These are phyloP conservation scores for Troglohyphantes excavatus DNA, from an alignment of 2,888 invertebrate genomes.

Conservation along the genomic window DNA sequence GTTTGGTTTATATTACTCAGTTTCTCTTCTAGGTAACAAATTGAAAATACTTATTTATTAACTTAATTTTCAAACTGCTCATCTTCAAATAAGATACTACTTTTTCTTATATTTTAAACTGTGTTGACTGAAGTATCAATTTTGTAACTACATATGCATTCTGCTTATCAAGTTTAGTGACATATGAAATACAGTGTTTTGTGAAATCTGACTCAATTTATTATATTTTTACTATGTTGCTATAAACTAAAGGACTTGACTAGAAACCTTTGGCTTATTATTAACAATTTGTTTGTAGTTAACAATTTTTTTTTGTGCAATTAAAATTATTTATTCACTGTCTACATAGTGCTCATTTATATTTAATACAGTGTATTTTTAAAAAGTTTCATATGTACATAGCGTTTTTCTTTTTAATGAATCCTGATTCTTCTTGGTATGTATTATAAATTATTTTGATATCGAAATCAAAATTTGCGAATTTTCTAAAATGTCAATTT, in stretches of 20 bases:
- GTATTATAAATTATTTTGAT: too few relatives aligned
- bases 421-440: too few relatives aligned
- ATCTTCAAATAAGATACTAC: not conserved
- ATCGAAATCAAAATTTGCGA: too few relatives aligned
- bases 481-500: too few relatives aligned
- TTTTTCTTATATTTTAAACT: not conserved
- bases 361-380: too few relatives aligned
- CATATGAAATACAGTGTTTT: constrained; percentile 11
- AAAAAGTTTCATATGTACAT: too few relatives aligned
- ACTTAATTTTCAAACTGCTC: not conserved
- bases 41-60: not conserved
- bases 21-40: not conserved
- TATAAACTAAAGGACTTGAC: constrained; percentile 55
- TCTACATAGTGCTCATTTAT: too few relatives aligned
- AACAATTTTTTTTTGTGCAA: not conserved
- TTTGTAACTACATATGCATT: too few relatives aligned
- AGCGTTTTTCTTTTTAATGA: too few relatives aligned
- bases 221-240: constrained; percentile 63
- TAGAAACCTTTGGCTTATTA: constrained; percentile 48
- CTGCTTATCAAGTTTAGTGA: too few relatives aligned
- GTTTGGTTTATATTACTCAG: too few relatives aligned
- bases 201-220: constrained; percentile 42
- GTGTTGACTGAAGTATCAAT: not conserved
- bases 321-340: too few relatives aligned
- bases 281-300: not conserved